Evolutionary conservation across 2,797 vertebrate species (phyloP).

Genomic region (Knipowitschia caucasica): DNA sequence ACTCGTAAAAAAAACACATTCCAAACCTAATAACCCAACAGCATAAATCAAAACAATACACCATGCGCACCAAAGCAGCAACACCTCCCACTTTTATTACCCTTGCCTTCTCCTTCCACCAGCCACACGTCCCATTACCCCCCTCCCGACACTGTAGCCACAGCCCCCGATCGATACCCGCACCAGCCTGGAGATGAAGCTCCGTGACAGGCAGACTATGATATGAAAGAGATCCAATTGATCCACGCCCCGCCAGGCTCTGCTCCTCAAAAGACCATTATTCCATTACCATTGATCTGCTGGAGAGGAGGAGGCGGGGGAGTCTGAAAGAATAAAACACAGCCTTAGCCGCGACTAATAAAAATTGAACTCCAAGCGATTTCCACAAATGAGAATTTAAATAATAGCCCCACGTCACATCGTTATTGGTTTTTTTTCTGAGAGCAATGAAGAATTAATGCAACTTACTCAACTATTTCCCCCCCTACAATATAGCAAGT

Average conservation of each 20-base stretch:
- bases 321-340: constrained; percentile 47
- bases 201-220: constrained; percentile 75
- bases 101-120: constrained; percentile 5
- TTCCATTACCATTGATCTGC: constrained; percentile 92
- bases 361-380: constrained; percentile 86
- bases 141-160: constrained; percentile 72
- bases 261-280: constrained; percentile 91
- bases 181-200: constrained; percentile 75
- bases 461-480: constrained; percentile 51
- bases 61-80: constrained; percentile 9
- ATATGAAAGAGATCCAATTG: constrained; percentile 86
- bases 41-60: constrained; percentile 2
- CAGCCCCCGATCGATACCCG: constrained; percentile 81
- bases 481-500: constrained; percentile 32
- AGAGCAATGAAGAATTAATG: constrained; percentile 74
- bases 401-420: constrained; percentile 63
- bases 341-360: constrained; percentile 85
- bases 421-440: constrained; percentile 60
- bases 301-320: constrained; percentile 22
- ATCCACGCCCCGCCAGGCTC: constrained; percentile 84
- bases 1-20: not conserved
- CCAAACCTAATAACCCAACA: not conserved
- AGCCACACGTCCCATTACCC: constrained; percentile 50
- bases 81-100: not conserved
- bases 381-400: constrained; percentile 85